Evolutionary conservation across 1,140 invertebrate species (phyloP).

Genomic region (Ctenoplectra terminalis): DNA sequence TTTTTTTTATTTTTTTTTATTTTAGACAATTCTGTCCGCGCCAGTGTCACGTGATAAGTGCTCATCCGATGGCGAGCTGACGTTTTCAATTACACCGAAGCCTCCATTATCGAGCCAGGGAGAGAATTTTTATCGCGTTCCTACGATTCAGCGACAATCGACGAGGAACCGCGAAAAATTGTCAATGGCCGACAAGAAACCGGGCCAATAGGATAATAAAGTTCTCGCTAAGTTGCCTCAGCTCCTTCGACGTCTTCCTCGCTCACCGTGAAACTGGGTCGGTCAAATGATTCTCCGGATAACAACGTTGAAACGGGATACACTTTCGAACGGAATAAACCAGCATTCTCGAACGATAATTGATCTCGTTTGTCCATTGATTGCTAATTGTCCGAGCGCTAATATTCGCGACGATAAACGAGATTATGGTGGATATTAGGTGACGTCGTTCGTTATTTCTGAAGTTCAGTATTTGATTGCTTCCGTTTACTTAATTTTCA

Average conservation of each 20-base stretch:
- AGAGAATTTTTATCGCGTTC: slow-evolving; percentile 30
- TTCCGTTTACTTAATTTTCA: no score
- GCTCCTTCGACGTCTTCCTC: not conserved
- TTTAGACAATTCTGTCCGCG: not conserved
- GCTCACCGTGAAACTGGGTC: not conserved
- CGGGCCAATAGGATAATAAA: slow-evolving; percentile 40
- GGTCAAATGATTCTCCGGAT: not conserved
- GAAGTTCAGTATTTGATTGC: no score
- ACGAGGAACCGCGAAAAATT: slow-evolving; percentile 27
- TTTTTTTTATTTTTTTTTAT: no score
- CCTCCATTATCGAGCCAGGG: not conserved
- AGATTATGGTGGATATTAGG: no score
- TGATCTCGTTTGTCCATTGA: not conserved
- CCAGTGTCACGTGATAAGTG: slow-evolving; percentile 3
- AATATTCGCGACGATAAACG: no score
- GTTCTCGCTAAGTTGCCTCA: not conserved
- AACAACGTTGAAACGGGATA: not conserved
- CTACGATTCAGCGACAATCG: slow-evolving; percentile 10
- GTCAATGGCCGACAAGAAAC: not conserved
- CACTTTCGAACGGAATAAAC: not conserved
- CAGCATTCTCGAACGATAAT: not conserved
- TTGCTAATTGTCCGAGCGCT: not conserved
- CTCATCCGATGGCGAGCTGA: slow-evolving; percentile 13
- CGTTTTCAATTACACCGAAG: slow-evolving; percentile 41
- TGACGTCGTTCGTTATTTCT: no score